Percentiles rank a stretch among this genome's conserved stretches.
phyloP scores from a whole-genome alignment of 2,888 invertebrate species.

The Sialis fuliginosa region DNA sequence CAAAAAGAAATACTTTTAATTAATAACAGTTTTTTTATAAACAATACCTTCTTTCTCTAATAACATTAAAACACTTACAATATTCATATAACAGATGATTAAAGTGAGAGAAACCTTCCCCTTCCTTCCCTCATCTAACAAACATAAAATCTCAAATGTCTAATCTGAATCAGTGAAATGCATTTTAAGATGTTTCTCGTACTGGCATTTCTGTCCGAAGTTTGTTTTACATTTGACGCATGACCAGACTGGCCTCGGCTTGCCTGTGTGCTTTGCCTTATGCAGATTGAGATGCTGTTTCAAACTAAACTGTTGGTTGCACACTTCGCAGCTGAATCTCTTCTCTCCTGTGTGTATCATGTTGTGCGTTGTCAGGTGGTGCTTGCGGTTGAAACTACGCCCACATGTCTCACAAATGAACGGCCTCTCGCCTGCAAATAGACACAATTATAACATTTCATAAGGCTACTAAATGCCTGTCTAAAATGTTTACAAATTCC shows the following conservation, averaged over 20 bases:
- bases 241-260: not conserved
- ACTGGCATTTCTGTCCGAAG: not conserved
- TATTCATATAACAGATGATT: too few species aligned
- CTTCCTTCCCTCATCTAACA: too few species aligned
- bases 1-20: too few species aligned
- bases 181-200: not conserved
- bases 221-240: not conserved
- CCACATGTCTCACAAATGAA: slow-evolving; percentile 5
- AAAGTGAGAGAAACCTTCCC: too few species aligned
- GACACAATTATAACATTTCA: too few species aligned
- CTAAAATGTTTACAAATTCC: not conserved
- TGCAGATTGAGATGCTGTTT: slow-evolving; percentile 5
- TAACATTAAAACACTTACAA: too few species aligned
- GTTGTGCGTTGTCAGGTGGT: slow-evolving; percentile 3
- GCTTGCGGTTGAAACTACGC: slow-evolving; percentile 2
- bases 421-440: slow-evolving; percentile 2
- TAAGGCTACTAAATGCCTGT: not conserved
- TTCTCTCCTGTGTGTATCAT: slow-evolving; percentile 5
- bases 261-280: slow-evolving; percentile 2
- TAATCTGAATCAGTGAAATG: not conserved
- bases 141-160: too few species aligned
- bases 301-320: not conserved
- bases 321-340: slow-evolving; percentile 1
- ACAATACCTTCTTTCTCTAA: too few species aligned
- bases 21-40: too few species aligned